Evolutionary conservation across 1,140 invertebrate genomes (phyloP).

Genomic region (Drosophila repleta): DNA sequence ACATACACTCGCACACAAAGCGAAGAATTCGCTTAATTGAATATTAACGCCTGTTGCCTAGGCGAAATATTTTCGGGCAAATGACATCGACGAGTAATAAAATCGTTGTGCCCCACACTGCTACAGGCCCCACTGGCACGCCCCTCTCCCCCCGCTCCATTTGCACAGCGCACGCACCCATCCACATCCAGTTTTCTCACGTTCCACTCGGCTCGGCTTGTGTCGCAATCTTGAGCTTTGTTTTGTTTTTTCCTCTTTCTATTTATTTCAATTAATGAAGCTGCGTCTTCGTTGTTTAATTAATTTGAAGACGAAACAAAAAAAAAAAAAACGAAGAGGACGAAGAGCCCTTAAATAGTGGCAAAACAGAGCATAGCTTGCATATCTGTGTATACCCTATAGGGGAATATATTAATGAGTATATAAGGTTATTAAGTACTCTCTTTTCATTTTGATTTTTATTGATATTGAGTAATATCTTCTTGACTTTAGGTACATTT

Average conservation of each 20-base stretch:
- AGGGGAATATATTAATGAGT: not conserved
- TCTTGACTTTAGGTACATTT: too few species aligned
- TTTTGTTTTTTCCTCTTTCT: conserved; percentile 18
- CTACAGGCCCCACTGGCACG: too few species aligned
- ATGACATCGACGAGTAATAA: conserved; percentile 36
- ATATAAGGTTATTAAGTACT: too few species aligned
- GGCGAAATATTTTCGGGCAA: conserved; percentile 38
- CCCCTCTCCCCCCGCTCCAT: not conserved
- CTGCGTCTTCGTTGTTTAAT: conserved; percentile 47
- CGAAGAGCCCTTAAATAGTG: conserved; percentile 26
- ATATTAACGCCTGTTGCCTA: conserved; percentile 49
- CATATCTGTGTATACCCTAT: conserved; percentile 12
- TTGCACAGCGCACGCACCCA: not conserved
- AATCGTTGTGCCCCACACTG: not conserved
- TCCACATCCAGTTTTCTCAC: conserved; percentile 25
- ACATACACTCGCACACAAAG: not conserved
- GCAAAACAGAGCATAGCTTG: not conserved
- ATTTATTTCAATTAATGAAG: conserved; percentile 51
- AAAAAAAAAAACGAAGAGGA: too few species aligned
- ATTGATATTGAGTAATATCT: too few species aligned
- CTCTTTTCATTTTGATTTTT: too few species aligned
- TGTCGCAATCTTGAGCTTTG: conserved; percentile 11
- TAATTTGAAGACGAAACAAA: conserved; percentile 19
- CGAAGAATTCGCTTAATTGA: conserved; percentile 46
- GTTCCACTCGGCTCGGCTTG: conserved; percentile 12